phyloP scores from a whole-genome alignment of 2,888 invertebrate genomes.

The Drepana falcataria region DNA sequence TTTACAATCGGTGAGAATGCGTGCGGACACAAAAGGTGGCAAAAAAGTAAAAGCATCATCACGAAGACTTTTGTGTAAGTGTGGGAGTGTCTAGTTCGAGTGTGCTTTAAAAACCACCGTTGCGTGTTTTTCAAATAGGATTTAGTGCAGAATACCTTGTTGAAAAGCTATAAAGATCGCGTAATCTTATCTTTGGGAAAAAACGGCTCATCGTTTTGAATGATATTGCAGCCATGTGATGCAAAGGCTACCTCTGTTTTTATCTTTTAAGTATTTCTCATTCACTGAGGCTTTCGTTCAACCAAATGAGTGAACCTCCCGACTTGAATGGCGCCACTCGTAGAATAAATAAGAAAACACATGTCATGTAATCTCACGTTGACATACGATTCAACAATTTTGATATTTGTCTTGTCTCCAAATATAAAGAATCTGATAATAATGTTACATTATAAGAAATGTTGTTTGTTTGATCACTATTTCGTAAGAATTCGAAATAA shows the following conservation, averaged over 20 bases:
- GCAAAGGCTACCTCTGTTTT: conserved; percentile 3
- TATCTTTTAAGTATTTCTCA: background rate
- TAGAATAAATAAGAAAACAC: conserved; percentile 41
- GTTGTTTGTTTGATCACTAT: conserved; percentile 6
- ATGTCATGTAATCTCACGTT: conserved; percentile 24
- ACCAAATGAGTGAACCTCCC: background rate
- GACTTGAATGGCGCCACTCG: conserved; percentile 30
- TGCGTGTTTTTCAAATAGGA: conserved; percentile 72
- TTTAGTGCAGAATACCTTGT: conserved; percentile 61
- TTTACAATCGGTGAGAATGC: conserved; percentile 42
- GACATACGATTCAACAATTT: conserved; percentile 23
- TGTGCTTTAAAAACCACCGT: conserved; percentile 64
- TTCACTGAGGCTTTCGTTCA: background rate
- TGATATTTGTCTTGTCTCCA: conserved; percentile 25
- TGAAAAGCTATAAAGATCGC: conserved; percentile 32
- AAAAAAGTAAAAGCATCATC: conserved; percentile 48
- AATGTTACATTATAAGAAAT: conserved; percentile 3
- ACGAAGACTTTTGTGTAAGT: conserved; percentile 58
- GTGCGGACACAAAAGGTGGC: conserved; percentile 44
- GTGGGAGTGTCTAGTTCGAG: conserved; percentile 61
- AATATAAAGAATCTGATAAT: conserved; percentile 5
- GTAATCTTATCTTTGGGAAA: conserved; percentile 64
- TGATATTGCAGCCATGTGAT: conserved; percentile 55
- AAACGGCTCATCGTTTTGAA: conserved; percentile 55
- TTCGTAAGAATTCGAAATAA: background rate